Evolutionary conservation across 2,113 vertebrate genomes (phyloP).

Genomic region (Cyprinodon variegatus): DNA sequence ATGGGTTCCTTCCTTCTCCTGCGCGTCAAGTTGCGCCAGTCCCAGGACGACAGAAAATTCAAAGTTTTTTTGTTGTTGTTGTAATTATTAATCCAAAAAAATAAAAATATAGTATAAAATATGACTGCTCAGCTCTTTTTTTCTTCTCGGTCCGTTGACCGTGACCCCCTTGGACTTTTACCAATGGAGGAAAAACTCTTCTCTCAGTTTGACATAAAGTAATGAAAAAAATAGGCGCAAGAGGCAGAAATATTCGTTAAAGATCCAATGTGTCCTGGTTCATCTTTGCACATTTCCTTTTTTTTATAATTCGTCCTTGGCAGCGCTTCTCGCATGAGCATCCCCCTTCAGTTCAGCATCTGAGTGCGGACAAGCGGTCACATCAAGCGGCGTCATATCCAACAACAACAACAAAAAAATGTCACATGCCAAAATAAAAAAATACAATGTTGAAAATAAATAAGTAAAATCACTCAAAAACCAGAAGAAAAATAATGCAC

Average conservation of each 20-base stretch:
- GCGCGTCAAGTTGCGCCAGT: slow-evolving; percentile 34
- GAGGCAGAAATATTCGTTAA: slow-evolving; percentile 28
- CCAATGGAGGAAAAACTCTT: slow-evolving; percentile 41
- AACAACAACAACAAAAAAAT: slow-evolving; percentile 19
- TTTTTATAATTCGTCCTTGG: slow-evolving; percentile 37
- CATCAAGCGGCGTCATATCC: slow-evolving; percentile 64
- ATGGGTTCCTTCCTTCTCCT: slow-evolving; percentile 52
- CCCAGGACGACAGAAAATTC: slow-evolving; percentile 5
- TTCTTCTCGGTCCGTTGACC: slow-evolving; percentile 63
- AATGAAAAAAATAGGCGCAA: background rate
- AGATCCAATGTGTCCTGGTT: slow-evolving; percentile 57
- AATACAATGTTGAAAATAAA: background rate
- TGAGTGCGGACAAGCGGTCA: slow-evolving; percentile 44
- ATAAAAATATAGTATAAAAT: slow-evolving; percentile 19
- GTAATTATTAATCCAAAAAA: background rate
- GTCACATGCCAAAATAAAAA: background rate
- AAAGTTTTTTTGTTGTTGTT: slow-evolving; percentile 7
- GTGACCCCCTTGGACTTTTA: slow-evolving; percentile 72
- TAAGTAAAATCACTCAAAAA: background rate
- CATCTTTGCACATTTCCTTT: slow-evolving; percentile 31
- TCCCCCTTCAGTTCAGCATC: slow-evolving; percentile 56
- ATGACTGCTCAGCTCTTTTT: slow-evolving; percentile 23
- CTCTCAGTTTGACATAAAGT: slow-evolving; percentile 41
- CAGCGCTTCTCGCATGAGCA: slow-evolving; percentile 35
- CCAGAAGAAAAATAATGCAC: background rate